Evolutionary conservation across 2,113 vertebrate genomes (phyloP), one percentile per base, ranked within the genome.

Genomic region (Sardina pilchardus): DNA sequence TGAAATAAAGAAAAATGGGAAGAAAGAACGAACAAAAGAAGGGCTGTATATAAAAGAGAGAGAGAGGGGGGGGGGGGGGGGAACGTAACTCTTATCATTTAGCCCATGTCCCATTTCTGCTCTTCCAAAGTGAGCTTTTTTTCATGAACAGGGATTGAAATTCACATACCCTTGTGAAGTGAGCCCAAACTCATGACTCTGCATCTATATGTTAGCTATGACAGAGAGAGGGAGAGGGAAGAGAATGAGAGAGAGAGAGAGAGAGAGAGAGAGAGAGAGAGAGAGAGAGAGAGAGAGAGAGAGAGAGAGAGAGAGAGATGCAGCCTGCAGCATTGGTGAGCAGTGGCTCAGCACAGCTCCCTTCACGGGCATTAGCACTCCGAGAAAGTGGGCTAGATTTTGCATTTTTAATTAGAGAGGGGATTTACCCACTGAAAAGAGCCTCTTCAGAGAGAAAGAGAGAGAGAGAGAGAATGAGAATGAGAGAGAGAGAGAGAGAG

Each of bases 381-480:
- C 44, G 47, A 81, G 59, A 89, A 86, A 89, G 86, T 89, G 88
- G 85, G 86, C 86, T 87, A 87, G 82, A 86, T 90, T 88, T 82
- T 81, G 59, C 88, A 89, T 90, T 87, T 88, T 89, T 89, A 90
- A 89, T 90, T 89, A 86, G 88, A 86, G 80, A 82, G 86, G 81
- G 88, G 89, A 89, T 89, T 89, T 89, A 53, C 83, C 59, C 75
- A 83, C 53, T 81, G 86, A 81, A 80, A 85, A 75, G 45, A 85
- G 81, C 50, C 82, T 81, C 63, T n/a, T 45, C 42, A 36, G 67
- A 75, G 67, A 36, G 67, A 75, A 30, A 12, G 63, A 75, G 67
- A 75, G 9, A 56, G 53, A 45, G 44, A 45, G 24, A 63, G 10
- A 45, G 44, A 45, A 45, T 7, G 3, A 45, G 44, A 47, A 47